phyloP scores from a whole-genome alignment of 2,113 vertebrate genomes.

The Galbula dea region DNA sequence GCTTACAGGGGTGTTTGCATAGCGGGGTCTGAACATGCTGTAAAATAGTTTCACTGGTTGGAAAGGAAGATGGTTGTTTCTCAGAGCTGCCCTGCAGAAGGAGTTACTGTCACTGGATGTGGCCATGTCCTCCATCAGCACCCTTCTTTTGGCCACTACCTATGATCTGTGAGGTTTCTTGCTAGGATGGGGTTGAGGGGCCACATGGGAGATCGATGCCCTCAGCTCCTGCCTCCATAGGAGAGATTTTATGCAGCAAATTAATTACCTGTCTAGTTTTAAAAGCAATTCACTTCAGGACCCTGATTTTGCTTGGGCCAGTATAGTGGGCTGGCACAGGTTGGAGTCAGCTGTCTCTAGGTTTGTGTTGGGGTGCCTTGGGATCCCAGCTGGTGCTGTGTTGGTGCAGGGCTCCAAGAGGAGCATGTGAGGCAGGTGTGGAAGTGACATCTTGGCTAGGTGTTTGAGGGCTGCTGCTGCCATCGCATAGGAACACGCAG shows the following conservation, averaged over 20 bases:
- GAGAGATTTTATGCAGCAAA: neutral
- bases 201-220: neutral
- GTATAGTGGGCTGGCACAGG: neutral
- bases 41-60: neutral
- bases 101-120: neutral
- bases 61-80: neutral
- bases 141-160: neutral
- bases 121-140: neutral
- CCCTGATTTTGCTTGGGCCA: neutral
- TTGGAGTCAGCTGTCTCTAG: neutral
- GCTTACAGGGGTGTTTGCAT: neutral
- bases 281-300: neutral
- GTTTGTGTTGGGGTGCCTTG: neutral
- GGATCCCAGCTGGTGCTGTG: neutral
- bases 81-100: neutral
- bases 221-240: neutral
- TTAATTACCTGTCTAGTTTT: neutral
- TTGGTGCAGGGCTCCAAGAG: neutral
- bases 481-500: neutral
- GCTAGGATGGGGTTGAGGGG: fast-evolving
- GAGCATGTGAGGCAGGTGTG: neutral
- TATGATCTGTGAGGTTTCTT: fast-evolving
- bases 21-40: neutral
- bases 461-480: neutral
- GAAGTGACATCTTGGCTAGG: neutral